These are phyloP conservation scores for Todiramphus chloris DNA, from an alignment of 2,113 vertebrate genomes.

Conservation along the genomic window DNA sequence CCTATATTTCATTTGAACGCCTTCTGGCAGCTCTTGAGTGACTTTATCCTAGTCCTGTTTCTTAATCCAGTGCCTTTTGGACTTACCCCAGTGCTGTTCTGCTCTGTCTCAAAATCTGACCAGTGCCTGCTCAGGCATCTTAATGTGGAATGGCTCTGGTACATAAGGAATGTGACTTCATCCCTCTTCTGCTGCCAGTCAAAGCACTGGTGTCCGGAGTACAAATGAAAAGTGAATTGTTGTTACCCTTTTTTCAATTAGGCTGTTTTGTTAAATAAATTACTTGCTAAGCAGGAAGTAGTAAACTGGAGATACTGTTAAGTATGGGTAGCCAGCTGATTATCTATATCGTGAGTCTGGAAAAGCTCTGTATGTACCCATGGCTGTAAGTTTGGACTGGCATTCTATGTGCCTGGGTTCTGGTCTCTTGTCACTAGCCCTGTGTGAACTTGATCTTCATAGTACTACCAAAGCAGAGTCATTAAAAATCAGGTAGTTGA, in stretches of 20 bases:
- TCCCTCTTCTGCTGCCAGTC: not conserved
- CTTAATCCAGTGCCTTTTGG: not conserved
- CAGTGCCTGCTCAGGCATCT: not conserved
- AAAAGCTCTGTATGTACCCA: not conserved
- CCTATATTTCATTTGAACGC: not conserved
- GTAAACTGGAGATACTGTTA: not conserved
- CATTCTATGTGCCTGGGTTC: not conserved
- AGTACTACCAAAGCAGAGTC: not conserved
- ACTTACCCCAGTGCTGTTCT: not conserved
- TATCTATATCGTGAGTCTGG: no score
- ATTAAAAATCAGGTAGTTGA: not conserved
- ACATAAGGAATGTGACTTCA: not conserved
- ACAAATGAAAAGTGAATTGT: not conserved
- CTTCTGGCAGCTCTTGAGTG: not conserved
- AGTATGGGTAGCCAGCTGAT: not conserved
- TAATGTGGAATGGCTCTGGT: not conserved
- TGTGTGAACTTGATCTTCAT: not conserved
- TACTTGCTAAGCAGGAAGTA: no score
- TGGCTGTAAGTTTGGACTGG: not conserved
- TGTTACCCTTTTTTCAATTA: fast-evolving
- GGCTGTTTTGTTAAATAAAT: not conserved
- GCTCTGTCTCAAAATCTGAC: not conserved
- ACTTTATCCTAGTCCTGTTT: not conserved
- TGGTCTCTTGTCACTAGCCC: not conserved
- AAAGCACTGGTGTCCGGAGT: not conserved